Percentiles rank a stretch among this genome's conserved stretches.
Conservation (phyloP, 2,797 vertebrate species). For the Macropus fuliginosus region DNA sequence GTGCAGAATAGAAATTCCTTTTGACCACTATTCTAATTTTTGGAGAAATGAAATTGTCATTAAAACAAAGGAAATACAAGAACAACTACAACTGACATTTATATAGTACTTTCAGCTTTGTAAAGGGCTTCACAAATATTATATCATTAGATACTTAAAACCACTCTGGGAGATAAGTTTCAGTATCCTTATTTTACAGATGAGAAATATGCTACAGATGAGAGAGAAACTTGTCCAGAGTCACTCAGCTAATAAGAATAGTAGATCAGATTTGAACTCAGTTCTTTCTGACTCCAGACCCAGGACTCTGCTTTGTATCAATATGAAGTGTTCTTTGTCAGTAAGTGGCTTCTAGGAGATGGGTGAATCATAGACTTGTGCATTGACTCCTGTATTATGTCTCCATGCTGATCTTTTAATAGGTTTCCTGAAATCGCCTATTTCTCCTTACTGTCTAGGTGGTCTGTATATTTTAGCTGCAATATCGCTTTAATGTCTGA, state of each 20-base stretch:
- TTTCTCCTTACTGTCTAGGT: no score
- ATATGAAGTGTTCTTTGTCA: no score
- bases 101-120: neutral
- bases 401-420: no score
- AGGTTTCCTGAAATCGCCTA: no score
- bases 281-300: no score
- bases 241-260: neutral
- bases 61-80: neutral
- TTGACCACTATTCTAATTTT: neutral
- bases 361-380: no score
- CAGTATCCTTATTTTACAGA: neutral
- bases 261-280: neutral
- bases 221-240: neutral
- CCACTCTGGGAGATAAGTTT: neutral
- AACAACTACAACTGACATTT: neutral
- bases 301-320: no score
- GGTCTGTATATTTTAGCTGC: no score
- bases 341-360: no score
- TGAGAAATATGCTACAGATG: neutral
- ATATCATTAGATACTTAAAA: neutral
- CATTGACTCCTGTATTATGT: no score
- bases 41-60: neutral
- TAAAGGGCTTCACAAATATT: neutral
- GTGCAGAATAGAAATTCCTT: neutral
- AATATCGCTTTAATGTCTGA: no score